A percentile compares a stretch with the other conserved stretches of the same genome.
These are phyloP conservation scores for Ursus arctos DNA, from an alignment of 2,113 vertebrate species.

Conservation along the genomic window DNA sequence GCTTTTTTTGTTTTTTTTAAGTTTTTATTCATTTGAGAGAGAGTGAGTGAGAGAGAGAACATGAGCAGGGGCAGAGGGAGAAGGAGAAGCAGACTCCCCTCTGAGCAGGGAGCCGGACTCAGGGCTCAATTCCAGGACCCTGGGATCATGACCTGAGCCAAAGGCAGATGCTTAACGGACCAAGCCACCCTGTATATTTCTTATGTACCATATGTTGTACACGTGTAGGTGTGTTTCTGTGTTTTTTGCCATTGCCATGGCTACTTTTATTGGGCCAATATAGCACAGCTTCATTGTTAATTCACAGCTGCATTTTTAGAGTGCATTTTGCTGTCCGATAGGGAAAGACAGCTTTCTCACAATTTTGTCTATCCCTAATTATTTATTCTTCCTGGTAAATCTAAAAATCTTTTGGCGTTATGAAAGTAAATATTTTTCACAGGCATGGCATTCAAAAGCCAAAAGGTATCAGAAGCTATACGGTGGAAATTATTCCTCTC, in stretches of 20 bases:
- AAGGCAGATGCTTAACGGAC: neutral
- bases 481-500: neutral
- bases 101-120: neutral
- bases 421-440: neutral
- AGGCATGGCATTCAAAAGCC: neutral
- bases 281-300: neutral
- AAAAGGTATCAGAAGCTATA: neutral
- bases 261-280: neutral
- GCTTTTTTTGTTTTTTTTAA: neutral
- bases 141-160: neutral
- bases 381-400: neutral
- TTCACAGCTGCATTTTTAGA: neutral
- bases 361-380: conserved; percentile 9
- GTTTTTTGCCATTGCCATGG: neutral
- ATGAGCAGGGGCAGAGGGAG: neutral
- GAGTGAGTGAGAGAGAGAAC: neutral
- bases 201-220: neutral
- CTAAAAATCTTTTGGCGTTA: neutral
- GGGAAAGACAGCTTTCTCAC: neutral
- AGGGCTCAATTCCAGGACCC: neutral
- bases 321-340: neutral
- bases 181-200: neutral
- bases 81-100: neutral
- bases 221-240: neutral
- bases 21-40: neutral